Percentiles rank a stretch among this genome's conserved stretches.
Evolutionary conservation across 2,888 invertebrate species (phyloP).

Genomic region (Zygogramma bicolorata): DNA sequence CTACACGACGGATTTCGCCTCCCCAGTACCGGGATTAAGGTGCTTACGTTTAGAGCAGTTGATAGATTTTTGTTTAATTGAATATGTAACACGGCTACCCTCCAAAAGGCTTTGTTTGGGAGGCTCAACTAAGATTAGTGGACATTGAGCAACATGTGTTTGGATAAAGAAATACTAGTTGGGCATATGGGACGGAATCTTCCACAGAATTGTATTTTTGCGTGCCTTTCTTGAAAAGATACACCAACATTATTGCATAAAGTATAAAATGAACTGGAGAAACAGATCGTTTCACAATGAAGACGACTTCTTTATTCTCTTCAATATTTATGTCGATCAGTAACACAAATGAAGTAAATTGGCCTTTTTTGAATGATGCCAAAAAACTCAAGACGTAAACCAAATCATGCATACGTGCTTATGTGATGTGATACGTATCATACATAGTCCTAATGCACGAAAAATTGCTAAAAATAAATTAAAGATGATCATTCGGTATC

Average conservation of each 20-base stretch:
- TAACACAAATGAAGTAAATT: too few species aligned
- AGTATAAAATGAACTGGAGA: too few species aligned
- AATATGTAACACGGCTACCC: constrained; percentile 73
- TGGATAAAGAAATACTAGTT: constrained; percentile 61
- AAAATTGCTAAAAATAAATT: too few species aligned
- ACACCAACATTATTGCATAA: not conserved
- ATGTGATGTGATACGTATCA: too few species aligned
- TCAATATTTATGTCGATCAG: too few species aligned
- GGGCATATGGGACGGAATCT: constrained; percentile 39
- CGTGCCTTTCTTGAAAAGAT: not conserved
- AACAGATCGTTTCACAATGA: too few species aligned
- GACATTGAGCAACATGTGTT: constrained; percentile 66
- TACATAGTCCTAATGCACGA: too few species aligned
- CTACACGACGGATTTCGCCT: constrained; percentile 54
- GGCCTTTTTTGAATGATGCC: too few species aligned
- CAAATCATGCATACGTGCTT: too few species aligned
- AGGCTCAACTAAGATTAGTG: constrained; percentile 64
- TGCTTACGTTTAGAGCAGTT: constrained; percentile 67
- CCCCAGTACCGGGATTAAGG: constrained; percentile 63
- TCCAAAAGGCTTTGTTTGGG: constrained; percentile 61
- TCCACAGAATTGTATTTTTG: not conserved
- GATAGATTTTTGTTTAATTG: constrained; percentile 80
- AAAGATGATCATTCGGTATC: too few species aligned
- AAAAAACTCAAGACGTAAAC: too few species aligned
- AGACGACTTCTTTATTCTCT: too few species aligned